phyloP scores from a whole-genome alignment of 1,140 invertebrate species.

The Eumeta japonica region DNA sequence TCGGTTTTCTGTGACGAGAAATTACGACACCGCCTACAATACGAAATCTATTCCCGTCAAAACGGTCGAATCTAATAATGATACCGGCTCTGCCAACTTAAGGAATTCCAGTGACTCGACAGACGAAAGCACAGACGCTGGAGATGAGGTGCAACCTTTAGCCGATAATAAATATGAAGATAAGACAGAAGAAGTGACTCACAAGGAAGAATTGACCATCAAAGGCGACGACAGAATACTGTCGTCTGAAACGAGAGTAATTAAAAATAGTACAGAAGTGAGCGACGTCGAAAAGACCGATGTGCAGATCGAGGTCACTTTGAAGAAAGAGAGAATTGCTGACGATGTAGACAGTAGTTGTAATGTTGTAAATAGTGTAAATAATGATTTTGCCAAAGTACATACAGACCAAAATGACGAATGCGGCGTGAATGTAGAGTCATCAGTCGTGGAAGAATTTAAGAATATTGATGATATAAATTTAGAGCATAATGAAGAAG shows the following conservation, averaged over 20 bases:
- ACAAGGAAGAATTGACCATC: constrained; percentile 20
- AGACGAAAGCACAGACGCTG: background rate
- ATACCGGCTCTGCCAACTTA: too few relatives aligned
- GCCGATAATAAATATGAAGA: background rate
- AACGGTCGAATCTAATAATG: background rate
- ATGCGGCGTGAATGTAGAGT: too few relatives aligned
- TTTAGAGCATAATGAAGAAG: constrained; percentile 5
- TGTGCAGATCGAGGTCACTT: constrained; percentile 21
- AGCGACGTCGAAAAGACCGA: constrained; percentile 22
- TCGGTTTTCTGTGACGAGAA: constrained; percentile 46
- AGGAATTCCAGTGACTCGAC: background rate
- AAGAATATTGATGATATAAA: constrained; percentile 6
- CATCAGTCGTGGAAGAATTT: constrained; percentile 1
- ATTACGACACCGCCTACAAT: constrained; percentile 39
- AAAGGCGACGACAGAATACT: constrained; percentile 16
- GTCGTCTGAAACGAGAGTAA: constrained; percentile 30
- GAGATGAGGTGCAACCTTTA: background rate
- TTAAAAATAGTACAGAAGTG: constrained; percentile 27
- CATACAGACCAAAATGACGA: constrained; percentile 26
- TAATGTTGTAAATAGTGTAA: too few relatives aligned
- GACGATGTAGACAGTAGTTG: constrained; percentile 18
- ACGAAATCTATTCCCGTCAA: constrained; percentile 7
- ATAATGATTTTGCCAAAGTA: constrained; percentile 37
- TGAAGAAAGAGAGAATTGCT: constrained; percentile 21
- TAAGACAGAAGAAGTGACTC: constrained; percentile 18